A percentile compares a stretch with the other conserved stretches of the same genome.
These are phyloP conservation scores for Crocodylus rhombifer DNA, from an alignment of 2,797 vertebrate species.

Conservation along the genomic window DNA sequence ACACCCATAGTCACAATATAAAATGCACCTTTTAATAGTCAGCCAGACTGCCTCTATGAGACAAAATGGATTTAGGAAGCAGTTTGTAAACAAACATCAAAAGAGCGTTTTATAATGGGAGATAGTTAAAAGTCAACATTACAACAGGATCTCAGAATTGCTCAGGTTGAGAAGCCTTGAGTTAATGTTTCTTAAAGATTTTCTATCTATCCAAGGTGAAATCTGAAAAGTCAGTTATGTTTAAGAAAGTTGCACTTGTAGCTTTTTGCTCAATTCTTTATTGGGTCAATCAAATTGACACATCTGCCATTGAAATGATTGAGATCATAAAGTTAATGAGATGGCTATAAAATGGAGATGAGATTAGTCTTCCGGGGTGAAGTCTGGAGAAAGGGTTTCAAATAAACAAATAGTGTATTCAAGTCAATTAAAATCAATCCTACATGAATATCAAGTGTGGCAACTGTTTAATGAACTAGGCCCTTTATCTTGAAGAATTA, in stretches of 20 bases:
- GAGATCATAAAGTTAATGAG: background rate
- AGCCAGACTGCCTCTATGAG: background rate
- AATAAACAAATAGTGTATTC: accelerated
- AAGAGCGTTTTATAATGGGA: background rate
- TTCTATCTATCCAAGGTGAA: background rate
- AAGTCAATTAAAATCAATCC: background rate
- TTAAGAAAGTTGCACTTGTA: background rate
- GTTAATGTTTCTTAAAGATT: too few relatives aligned
- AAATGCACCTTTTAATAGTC: background rate
- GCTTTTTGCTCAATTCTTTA: background rate
- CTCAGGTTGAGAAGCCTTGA: background rate
- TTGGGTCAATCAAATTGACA: background rate
- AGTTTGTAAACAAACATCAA: background rate
- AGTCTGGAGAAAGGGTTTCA: background rate
- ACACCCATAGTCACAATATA: background rate
- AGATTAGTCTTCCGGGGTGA: background rate
- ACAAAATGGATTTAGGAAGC: background rate
- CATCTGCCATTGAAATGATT: background rate
- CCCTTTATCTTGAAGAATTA: background rate
- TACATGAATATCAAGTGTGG: background rate
- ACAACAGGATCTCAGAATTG: background rate
- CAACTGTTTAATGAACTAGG: accelerated
- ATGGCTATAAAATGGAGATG: background rate
- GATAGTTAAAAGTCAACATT: background rate
- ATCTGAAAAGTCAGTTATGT: background rate